Conservation (phyloP, 1,140 invertebrate species). For the Drusus annulatus region DNA sequence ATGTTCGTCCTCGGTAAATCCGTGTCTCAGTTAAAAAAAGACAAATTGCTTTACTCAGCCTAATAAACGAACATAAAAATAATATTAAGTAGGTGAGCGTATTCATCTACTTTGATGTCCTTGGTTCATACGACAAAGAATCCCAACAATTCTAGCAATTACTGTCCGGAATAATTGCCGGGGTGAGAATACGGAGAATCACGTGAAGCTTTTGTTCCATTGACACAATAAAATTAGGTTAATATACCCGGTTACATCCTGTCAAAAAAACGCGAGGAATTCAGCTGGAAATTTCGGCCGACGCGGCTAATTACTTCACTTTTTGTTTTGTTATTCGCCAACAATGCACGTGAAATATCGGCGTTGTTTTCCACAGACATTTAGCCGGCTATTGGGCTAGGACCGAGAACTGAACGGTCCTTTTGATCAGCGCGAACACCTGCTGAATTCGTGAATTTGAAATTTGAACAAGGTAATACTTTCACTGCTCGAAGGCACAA, state of each 20-base stretch:
- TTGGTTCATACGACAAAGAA: too few relatives aligned
- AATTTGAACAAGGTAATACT: background rate
- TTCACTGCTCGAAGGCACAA: constrained; percentile 14
- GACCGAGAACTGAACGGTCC: background rate
- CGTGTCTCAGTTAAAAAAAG: too few relatives aligned
- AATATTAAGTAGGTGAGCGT: too few relatives aligned
- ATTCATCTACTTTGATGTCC: too few relatives aligned
- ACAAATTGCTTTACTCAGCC: too few relatives aligned
- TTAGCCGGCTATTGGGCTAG: background rate
- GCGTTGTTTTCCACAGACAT: background rate
- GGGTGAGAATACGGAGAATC: too few relatives aligned
- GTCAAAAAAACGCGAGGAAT: background rate
- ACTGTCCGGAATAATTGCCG: too few relatives aligned
- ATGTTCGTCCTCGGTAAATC: too few relatives aligned
- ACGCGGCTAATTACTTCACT: too few relatives aligned
- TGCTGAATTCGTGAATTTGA: background rate
- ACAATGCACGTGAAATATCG: constrained; percentile 6
- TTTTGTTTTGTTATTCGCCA: background rate
- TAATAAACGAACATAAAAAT: too few relatives aligned
- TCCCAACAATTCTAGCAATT: too few relatives aligned
- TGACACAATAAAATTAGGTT: constrained; percentile 18
- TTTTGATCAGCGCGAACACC: background rate
- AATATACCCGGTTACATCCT: constrained; percentile 10
- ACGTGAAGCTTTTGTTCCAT: background rate
- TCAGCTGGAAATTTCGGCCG: background rate